These are phyloP conservation scores for Drosophila erecta DNA, from an alignment of 1,140 invertebrate species.

Conservation along the genomic window DNA sequence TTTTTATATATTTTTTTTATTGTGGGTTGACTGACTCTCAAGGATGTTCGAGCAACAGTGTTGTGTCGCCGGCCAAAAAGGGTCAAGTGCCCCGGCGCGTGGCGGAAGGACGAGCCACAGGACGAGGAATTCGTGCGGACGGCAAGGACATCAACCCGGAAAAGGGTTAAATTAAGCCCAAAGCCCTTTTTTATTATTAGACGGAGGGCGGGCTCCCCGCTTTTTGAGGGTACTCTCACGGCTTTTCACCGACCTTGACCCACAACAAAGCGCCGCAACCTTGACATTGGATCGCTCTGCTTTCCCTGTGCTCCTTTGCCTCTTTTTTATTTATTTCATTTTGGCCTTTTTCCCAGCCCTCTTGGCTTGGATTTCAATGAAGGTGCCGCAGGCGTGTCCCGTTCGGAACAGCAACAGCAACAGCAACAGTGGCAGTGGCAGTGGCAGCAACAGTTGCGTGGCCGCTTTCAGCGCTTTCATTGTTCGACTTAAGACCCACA, in stretches of 20 bases:
- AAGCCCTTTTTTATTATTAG: conserved; percentile 66
- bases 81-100: conserved; percentile 75
- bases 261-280: conserved; percentile 19
- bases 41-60: conserved; percentile 62
- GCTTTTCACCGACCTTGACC: conserved; percentile 60
- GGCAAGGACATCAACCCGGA: conserved; percentile 33
- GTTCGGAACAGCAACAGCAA: conserved; percentile 23
- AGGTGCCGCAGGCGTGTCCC: conserved; percentile 55
- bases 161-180: conserved; percentile 79
- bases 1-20: conserved; percentile 14
- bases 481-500: conserved; percentile 74
- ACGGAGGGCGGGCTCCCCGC: conserved; percentile 10
- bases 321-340: conserved; percentile 12
- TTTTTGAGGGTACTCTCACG: conserved; percentile 34
- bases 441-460: conserved; percentile 51
- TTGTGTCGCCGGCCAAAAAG: conserved; percentile 43
- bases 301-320: conserved; percentile 13
- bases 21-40: conserved; percentile 52
- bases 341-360: conserved; percentile 15
- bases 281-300: conserved; percentile 35
- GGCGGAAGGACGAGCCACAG: conserved; percentile 29
- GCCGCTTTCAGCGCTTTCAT: conserved; percentile 67
- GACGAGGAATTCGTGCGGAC: not conserved
- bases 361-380: conserved; percentile 59
- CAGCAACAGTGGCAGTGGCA: not conserved